Percentiles rank a stretch among this genome's conserved stretches.
phyloP scores from a whole-genome alignment of 2,888 invertebrate species.

The Luperina nickerlii region DNA sequence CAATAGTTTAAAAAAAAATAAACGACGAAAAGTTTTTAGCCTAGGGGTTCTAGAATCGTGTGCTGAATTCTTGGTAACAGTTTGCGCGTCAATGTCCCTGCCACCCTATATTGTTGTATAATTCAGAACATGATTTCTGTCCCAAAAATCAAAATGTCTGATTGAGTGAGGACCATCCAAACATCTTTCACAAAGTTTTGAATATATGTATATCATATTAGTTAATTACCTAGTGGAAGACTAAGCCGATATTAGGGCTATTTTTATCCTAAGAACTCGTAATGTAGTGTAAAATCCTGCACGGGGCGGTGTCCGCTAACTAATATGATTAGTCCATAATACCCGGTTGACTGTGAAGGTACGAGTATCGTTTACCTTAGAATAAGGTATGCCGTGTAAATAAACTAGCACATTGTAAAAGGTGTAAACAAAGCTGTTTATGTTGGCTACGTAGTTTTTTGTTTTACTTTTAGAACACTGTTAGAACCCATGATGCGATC shows the following conservation, averaged over 20 bases:
- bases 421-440: constrained; percentile 6
- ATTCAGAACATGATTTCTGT: neutral
- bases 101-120: neutral
- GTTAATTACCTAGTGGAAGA: neutral
- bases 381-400: constrained; percentile 13
- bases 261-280: constrained; percentile 40
- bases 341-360: constrained; percentile 43
- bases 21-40: no score
- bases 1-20: no score
- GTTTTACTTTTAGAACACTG: no score
- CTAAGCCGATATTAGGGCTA: neutral
- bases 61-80: no score
- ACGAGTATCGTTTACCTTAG: constrained; percentile 14
- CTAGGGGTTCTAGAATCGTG: no score
- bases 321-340: constrained; percentile 50
- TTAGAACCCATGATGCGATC: neutral
- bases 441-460: neutral
- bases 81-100: no score
- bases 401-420: constrained; percentile 6
- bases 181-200: neutral
- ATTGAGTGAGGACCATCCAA: no score
- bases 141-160: neutral
- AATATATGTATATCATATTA: no score
- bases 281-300: constrained; percentile 60
- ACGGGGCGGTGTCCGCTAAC: constrained; percentile 12